phyloP scores from a whole-genome alignment of 1,140 invertebrate species.

The Euglossa dilemma region DNA sequence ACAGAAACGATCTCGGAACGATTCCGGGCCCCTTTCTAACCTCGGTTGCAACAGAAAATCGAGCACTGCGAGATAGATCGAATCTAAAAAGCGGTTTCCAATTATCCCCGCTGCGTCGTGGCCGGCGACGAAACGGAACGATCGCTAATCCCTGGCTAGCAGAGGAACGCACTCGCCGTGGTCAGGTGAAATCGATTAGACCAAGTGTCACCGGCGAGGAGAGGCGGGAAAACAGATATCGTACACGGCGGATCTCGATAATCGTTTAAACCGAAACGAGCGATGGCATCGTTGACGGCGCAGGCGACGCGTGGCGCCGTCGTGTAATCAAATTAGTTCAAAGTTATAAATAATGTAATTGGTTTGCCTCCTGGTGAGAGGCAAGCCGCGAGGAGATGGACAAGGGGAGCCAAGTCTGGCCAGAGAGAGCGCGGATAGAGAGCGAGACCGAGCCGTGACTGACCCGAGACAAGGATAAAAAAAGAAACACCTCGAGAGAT shows the following conservation, averaged over 20 bases:
- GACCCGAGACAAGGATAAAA: constrained; percentile 42
- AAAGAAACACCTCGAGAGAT: constrained; percentile 34
- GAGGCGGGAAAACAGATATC: neutral
- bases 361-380: constrained; percentile 63
- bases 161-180: neutral
- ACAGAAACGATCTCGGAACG: no score
- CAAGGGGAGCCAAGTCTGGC: constrained; percentile 11
- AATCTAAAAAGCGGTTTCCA: no score
- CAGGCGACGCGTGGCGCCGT: constrained; percentile 63
- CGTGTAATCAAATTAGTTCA: constrained; percentile 68
- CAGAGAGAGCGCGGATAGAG: neutral
- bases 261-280: constrained; percentile 58
- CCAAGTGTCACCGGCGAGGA: no score
- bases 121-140: no score
- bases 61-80: no score
- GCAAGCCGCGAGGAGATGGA: constrained; percentile 3
- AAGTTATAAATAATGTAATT: constrained; percentile 73
- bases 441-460: neutral
- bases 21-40: no score
- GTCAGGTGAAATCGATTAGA: no score
- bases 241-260: neutral
- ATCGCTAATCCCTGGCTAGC: no score
- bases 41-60: no score
- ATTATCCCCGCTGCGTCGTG: no score
- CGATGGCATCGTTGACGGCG: constrained; percentile 57